Conservation (phyloP, 2,888 invertebrate species). For the Acleris cristana region DNA sequence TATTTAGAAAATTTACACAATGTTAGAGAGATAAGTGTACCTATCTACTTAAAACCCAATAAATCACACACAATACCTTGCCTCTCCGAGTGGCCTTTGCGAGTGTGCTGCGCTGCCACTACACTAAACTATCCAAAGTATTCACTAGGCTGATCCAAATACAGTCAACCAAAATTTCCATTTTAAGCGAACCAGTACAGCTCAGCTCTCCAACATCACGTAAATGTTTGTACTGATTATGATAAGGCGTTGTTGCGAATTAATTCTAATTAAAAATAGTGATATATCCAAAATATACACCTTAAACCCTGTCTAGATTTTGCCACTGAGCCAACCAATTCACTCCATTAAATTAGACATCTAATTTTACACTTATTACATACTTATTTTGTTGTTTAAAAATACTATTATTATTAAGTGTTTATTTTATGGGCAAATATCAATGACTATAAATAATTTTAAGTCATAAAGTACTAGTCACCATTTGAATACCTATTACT, state of each 20-base stretch:
- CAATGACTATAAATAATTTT: not conserved
- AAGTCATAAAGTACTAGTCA: not conserved
- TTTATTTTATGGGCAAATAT: not conserved
- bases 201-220: not conserved
- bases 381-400: too few species aligned
- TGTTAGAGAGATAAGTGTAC: slow-evolving; percentile 11
- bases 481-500: not conserved
- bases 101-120: too few species aligned
- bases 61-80: too few species aligned
- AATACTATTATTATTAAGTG: too few species aligned
- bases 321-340: slow-evolving; percentile 1
- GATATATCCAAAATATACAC: slow-evolving; percentile 7
- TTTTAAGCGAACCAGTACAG: not conserved
- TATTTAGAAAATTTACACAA: not conserved
- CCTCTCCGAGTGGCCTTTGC: too few species aligned
- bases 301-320: slow-evolving; percentile 12
- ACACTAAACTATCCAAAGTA: too few species aligned
- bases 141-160: too few species aligned
- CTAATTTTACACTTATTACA: not conserved
- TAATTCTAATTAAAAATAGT: slow-evolving; percentile 17
- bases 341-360: slow-evolving; percentile 1
- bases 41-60: not conserved
- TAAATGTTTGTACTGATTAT: slow-evolving; percentile 15
- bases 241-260: slow-evolving; percentile 8
- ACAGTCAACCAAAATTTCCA: too few species aligned